phyloP scores from a whole-genome alignment of 2,113 vertebrate species.

The Saccopteryx bilineata region DNA sequence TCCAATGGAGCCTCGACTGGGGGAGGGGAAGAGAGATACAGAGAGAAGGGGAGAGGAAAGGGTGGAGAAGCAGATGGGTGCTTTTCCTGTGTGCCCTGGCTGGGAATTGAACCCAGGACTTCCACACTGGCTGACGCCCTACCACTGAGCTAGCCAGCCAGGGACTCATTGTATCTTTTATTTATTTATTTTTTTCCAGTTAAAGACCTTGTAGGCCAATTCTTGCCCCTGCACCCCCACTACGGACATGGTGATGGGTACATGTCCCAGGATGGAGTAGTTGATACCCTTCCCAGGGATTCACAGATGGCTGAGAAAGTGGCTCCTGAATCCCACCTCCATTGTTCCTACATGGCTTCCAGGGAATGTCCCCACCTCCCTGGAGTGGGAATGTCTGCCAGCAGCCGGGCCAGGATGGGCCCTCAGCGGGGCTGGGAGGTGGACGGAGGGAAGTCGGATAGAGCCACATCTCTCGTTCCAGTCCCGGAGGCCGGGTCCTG shows the following conservation, averaged over 20 bases:
- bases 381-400: not conserved
- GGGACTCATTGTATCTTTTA: too few species aligned
- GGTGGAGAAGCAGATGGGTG: too few species aligned
- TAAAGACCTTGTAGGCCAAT: not conserved
- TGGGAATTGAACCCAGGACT: too few species aligned
- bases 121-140: too few species aligned
- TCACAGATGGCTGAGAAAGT: not conserved
- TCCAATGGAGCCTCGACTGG: too few species aligned
- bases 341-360: accelerated
- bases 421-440: not conserved
- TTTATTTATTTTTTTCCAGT: too few species aligned
- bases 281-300: not conserved
- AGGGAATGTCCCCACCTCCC: accelerated
- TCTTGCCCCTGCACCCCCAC: not conserved
- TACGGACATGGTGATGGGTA: not conserved
- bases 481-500: not conserved
- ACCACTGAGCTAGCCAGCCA: too few species aligned
- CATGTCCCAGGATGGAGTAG: not conserved
- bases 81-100: too few species aligned
- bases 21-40: too few species aligned
- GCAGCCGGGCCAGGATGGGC: not conserved
- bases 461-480: not conserved
- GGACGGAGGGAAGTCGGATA: accelerated
- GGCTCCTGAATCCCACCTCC: not conserved
- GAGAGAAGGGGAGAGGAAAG: too few species aligned